Evolutionary conservation across 2,888 invertebrate species (phyloP), one percentile per base, ranked within the genome.

Genomic region (Oxystoma pomonae): DNA sequence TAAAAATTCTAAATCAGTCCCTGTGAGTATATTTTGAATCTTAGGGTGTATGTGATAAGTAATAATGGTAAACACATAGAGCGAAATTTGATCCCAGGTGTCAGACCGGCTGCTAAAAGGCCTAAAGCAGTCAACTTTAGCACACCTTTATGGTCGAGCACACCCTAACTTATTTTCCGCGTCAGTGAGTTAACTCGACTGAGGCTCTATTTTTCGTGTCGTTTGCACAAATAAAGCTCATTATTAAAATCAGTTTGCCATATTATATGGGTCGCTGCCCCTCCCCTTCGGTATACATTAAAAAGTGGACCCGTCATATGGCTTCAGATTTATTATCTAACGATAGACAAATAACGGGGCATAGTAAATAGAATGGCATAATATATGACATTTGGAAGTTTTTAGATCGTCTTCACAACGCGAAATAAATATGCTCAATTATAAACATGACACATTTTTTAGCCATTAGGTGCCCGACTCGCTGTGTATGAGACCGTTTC

Each of bases 91-190:
- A 62, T 70, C 75, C 77, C 78, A 78, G 77, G 77, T 77, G 77
- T 72, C 70, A 70, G 70, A 76, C 75, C 75, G 77, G 74, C 75
- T 75, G 76, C 71, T 72, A 74, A 74, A 75, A 72, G 73, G 72
- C 70, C 71, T 71, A 70, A 71, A 69, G 65, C 68, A 63, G 69
- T 12, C 69, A 72, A 73, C 72, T 73, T 73, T 73, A 73, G 35
- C 74, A 73, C 73, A 74, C 74, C 74, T 75, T 75, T 75, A 76
- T 76, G 73, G 72, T 72, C 70, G 70, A 70, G 70, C 71, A 72
- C 69, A 75, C 77, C 77, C 76, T 73, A 73, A 71, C 76, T 78
- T 72, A 79, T 79, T 79, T 78, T 79, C 78, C 77, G 76, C 79
- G 74, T 77, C 74, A 75, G 73, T 77, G 76, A 71, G 67, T 74